phyloP scores from a whole-genome alignment of 2,888 invertebrate species.

The Conomelus anceps region DNA sequence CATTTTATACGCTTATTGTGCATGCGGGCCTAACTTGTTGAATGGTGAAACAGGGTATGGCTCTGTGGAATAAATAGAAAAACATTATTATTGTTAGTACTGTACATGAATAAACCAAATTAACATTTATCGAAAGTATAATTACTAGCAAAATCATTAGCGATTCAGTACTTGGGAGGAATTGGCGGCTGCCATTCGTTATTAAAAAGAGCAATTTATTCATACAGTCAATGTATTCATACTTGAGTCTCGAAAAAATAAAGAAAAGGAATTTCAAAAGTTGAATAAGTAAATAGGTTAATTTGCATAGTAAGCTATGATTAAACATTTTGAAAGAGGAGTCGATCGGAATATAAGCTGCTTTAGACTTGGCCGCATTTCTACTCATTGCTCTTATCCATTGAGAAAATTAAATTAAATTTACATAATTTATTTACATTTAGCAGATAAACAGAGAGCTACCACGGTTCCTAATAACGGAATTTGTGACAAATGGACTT shows the following conservation, averaged over 20 bases:
- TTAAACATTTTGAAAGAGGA: neutral
- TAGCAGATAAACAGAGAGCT: neutral
- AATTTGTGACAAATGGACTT: neutral
- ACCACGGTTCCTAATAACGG: neutral
- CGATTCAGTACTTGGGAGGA: neutral
- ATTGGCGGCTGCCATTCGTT: neutral
- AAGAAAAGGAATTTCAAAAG: neutral
- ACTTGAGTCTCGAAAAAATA: neutral
- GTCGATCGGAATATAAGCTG: neutral
- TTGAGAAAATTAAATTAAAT: neutral
- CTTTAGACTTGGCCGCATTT: neutral
- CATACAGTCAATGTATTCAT: neutral
- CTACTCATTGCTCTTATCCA: neutral
- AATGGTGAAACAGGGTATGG: too few relatives aligned
- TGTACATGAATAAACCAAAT: too few relatives aligned
- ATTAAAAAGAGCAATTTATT: neutral
- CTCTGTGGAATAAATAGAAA: too few relatives aligned
- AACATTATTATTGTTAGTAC: too few relatives aligned
- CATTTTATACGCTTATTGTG: too few relatives aligned
- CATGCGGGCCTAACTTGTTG: too few relatives aligned
- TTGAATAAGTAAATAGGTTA: neutral
- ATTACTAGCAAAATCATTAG: neutral
- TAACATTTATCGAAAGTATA: neutral
- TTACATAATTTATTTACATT: neutral
- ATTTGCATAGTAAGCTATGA: neutral